Percentiles rank a stretch among this genome's conserved stretches.
phyloP scores from a whole-genome alignment of 2,113 vertebrate species.

The Amazona vittata region DNA sequence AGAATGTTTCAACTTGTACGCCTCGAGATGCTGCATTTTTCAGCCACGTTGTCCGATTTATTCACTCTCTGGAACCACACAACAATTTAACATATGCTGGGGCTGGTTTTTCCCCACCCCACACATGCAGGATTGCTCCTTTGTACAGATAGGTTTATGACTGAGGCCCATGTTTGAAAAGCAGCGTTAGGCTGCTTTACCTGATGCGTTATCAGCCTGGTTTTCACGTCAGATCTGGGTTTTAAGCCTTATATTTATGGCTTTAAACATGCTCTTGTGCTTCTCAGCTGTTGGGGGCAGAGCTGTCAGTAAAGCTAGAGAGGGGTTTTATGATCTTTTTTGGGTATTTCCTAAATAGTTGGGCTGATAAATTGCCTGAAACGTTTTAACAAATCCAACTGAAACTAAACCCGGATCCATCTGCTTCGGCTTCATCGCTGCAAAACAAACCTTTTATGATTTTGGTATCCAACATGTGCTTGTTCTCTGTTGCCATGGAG shows the following conservation, averaged over 20 bases:
- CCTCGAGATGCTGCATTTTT: neutral
- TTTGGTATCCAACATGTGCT: conserved; percentile 74
- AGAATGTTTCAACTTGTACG: conserved; percentile 19
- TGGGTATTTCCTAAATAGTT: neutral
- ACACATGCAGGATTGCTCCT: neutral
- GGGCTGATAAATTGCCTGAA: neutral
- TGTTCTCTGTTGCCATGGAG: conserved; percentile 79
- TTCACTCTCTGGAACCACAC: neutral
- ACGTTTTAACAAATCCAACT: conserved; percentile 31
- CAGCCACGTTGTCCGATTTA: neutral
- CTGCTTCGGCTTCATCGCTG: conserved; percentile 63
- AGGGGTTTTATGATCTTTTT: neutral
- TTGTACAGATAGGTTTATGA: neutral
- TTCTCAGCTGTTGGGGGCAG: neutral
- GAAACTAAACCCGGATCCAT: conserved; percentile 29
- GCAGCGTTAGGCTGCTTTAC: neutral
- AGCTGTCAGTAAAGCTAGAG: neutral
- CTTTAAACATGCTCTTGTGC: neutral
- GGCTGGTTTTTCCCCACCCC: neutral
- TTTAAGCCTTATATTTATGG: neutral
- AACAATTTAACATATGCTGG: neutral
- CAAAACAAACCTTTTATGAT: conserved; percentile 76
- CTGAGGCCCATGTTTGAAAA: neutral
- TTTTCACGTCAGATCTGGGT: neutral
- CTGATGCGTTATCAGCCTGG: neutral